These are phyloP conservation scores for Merluccius polli DNA, from an alignment of 2,797 vertebrate species.

Conservation along the genomic window DNA sequence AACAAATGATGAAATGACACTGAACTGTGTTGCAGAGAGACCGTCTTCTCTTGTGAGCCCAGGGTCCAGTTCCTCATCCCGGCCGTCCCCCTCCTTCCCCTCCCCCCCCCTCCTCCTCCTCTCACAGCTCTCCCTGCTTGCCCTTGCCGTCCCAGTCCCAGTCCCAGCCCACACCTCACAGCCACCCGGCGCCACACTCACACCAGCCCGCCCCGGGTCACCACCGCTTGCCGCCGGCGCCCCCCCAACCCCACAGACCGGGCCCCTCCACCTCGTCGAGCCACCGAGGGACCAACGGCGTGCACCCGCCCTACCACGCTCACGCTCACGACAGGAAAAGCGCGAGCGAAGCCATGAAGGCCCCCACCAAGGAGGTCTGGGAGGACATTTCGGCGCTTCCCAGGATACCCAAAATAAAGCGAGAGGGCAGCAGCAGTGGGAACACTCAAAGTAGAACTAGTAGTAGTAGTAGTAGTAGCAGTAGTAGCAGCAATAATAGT, in stretches of 20 bases:
- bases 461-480: constrained; percentile 26
- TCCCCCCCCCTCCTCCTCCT: constrained; percentile 24
- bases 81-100: not conserved
- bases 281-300: constrained; percentile 28
- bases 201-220: constrained; percentile 36
- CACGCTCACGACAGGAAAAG: constrained; percentile 21
- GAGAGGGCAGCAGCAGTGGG: constrained; percentile 51
- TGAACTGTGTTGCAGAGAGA: constrained; percentile 64
- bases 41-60: constrained; percentile 32
- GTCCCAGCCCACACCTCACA: constrained; percentile 23
- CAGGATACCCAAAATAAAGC: constrained; percentile 93
- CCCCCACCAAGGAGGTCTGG: constrained; percentile 72
- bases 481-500: constrained; percentile 39
- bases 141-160: constrained; percentile 24
- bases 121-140: constrained; percentile 40
- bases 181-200: constrained; percentile 15
- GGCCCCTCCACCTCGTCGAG: constrained; percentile 5
- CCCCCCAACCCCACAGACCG: constrained; percentile 40
- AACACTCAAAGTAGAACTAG: constrained; percentile 24
- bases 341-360: constrained; percentile 55
- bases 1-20: too few species aligned
- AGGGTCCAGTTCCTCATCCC: constrained; percentile 41
- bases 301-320: constrained; percentile 23
- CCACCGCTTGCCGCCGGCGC: constrained; percentile 46
- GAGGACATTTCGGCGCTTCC: constrained; percentile 86